Evolutionary conservation across 1,140 invertebrate species (phyloP), one percentile per base, ranked within the genome.

Genomic region (Listronotus oregonensis): DNA sequence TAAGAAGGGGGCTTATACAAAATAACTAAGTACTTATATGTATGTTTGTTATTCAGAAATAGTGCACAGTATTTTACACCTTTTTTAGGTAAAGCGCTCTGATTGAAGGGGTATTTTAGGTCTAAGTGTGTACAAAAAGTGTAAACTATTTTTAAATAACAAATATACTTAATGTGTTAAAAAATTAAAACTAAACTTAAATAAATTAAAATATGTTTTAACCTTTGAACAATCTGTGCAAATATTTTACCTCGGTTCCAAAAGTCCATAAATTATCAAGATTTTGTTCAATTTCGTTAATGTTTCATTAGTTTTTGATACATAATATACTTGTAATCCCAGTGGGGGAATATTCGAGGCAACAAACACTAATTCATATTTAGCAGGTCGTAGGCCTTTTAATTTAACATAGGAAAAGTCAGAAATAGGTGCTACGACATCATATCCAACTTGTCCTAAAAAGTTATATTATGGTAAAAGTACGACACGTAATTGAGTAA

Each of bases 311-410:
- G 31, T 51, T 66, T 66, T 70, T 49, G 61, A 71, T 0, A 91
- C 78, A 49, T 84, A 85, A 71, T 83, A 91, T 0, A 85, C 82
- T 12, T 82, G 80, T 62, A 84, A 85, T 1, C 90, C 89, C 18
- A 91, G 59, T 0, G 89, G 79, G 9, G 88, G 87, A 1, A 91
- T 71, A 39, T 85, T 78, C 46, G 79, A 75, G 2, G 87, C 86
- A 44, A 83, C 72, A 75, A 92, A 92, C 14, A 89, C 81, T 0
- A 93, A 77, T 62, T 92, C 90, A 56, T 80, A 42, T 12, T 56
- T 42, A 27, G 57, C 55, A 17, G 69, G 63, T 15, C 12, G 43
- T 15, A 55, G 44, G 11, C 31, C 43, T 40, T 58, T 11, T n/a
- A 64, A 43, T 17, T 59, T 58, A 3, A 72, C 47, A 34, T 67